Evolutionary conservation across 2,888 invertebrate genomes (phyloP).

Genomic region (Polymixis lichenea): DNA sequence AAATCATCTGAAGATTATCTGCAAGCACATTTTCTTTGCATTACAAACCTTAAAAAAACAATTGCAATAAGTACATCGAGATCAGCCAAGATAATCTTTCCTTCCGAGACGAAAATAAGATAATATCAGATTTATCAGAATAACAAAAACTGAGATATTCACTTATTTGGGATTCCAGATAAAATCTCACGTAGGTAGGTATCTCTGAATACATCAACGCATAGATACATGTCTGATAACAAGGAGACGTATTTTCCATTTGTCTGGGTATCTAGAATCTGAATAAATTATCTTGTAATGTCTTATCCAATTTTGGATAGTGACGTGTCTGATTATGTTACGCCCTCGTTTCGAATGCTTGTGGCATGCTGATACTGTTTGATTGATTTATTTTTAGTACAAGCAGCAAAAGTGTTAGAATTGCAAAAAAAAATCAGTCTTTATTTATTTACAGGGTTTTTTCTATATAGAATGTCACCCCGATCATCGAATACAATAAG

Average conservation of each 20-base stretch:
- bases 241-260: slow-evolving; percentile 5
- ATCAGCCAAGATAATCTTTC: slow-evolving; percentile 14
- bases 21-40: not conserved
- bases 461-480: too few relatives aligned
- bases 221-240: slow-evolving; percentile 6
- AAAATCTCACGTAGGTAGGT: not conserved
- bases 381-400: slow-evolving; percentile 10
- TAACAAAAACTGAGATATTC: slow-evolving; percentile 36
- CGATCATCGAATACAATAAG: too few relatives aligned
- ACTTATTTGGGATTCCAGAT: slow-evolving; percentile 23
- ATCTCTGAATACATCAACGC: slow-evolving; percentile 6
- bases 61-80: slow-evolving; percentile 3
- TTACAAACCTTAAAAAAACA: not conserved
- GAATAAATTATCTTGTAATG: slow-evolving; percentile 23
- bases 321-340: slow-evolving; percentile 7
- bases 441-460: too few relatives aligned
- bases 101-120: slow-evolving; percentile 44
- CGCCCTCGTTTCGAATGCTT: slow-evolving; percentile 2
- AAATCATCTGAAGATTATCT: not conserved
- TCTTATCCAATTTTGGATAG: slow-evolving; percentile 25
- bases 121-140: slow-evolving; percentile 44
- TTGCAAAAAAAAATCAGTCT: too few relatives aligned
- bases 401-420: not conserved
- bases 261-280: slow-evolving; percentile 23
- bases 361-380: slow-evolving; percentile 9